Evolutionary conservation across 2,888 invertebrate genomes (phyloP), one percentile per base, ranked within the genome.

Genomic region (Drosophila mayaguana): DNA sequence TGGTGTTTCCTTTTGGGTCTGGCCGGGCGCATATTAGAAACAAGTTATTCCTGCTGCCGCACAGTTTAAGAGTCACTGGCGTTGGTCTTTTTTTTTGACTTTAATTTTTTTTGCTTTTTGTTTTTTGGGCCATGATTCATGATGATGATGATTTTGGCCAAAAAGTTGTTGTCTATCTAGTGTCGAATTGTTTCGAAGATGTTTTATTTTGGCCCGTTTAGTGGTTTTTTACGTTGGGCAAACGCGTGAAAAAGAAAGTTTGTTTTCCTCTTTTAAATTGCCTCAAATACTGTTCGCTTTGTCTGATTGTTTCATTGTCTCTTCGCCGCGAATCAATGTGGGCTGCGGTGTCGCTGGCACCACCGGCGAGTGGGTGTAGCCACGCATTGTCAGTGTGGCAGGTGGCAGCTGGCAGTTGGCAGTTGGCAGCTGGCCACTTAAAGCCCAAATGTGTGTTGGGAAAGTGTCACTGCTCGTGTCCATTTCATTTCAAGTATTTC

Each of bases 241-340:
- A 65, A 88, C 83, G 83, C 83, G 88, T 86, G 88, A 89, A 86
- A 86, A 84, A 84, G 84, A 84, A 84, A 84, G 84, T 84, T 84
- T 73, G 18, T 67, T 69, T 62, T 56, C 55, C 34, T 55, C 61
- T 63, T 63, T 61, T 36, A 67, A 86, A 78, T 78, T 72, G 75
- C 71, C 66, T 72, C 67, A 65, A 75, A 84, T 74, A 63, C 57
- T 8, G 18, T 63, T 64, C 57, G 48, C 55, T 60, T 72, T 74
- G 66, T 68, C 48, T 7, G 60, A 80, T 75, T 54, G 63, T 38
- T 48, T 63, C 38, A 36, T 51, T 73, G 50, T 63, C 71, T 63
- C 28, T 36, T 28, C 51, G 45, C 55, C 55, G 51, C 18, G 16
- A 25, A 48, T 63, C 45, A 51, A 63, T 75, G 80, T 72, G 69